Evolutionary conservation across 2,797 vertebrate genomes (phyloP).

Genomic region (Anolis apletophallus): DNA sequence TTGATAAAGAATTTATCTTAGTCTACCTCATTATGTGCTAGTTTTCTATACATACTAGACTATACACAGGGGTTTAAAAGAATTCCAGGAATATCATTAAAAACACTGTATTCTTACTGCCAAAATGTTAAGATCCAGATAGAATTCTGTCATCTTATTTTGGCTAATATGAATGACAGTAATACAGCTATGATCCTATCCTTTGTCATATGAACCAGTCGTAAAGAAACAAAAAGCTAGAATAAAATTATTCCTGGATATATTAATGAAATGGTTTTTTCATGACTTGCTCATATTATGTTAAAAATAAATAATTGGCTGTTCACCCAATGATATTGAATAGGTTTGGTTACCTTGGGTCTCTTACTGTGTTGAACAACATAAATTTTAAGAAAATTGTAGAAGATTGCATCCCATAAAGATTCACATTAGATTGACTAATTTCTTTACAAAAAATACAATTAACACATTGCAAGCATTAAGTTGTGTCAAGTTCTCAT

Average conservation of each 20-base stretch:
- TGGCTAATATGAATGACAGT: not conserved
- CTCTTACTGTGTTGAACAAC: too few relatives aligned
- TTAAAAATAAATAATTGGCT: not conserved
- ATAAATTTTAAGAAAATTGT: not conserved
- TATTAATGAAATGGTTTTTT: not conserved
- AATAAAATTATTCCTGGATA: not conserved
- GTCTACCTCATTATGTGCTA: too few relatives aligned
- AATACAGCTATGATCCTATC: not conserved
- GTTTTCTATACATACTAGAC: not conserved
- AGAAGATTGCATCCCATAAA: not conserved
- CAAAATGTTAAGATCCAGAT: not conserved
- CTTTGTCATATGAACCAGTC: not conserved
- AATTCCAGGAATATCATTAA: not conserved
- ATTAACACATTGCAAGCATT: not conserved
- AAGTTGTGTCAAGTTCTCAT: not conserved
- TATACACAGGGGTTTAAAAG: not conserved
- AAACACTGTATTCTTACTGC: not conserved
- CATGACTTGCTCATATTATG: not conserved
- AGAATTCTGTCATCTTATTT: not conserved
- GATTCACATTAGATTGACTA: not conserved
- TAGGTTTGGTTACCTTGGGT: not conserved
- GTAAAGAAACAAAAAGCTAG: not conserved
- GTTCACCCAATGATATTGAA: not conserved
- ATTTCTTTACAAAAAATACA: not conserved
- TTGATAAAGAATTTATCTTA: too few relatives aligned